Base-by-base conservation (phyloP, 2,113 vertebrate genomes). In the Pterocles orientalis region DNA sequence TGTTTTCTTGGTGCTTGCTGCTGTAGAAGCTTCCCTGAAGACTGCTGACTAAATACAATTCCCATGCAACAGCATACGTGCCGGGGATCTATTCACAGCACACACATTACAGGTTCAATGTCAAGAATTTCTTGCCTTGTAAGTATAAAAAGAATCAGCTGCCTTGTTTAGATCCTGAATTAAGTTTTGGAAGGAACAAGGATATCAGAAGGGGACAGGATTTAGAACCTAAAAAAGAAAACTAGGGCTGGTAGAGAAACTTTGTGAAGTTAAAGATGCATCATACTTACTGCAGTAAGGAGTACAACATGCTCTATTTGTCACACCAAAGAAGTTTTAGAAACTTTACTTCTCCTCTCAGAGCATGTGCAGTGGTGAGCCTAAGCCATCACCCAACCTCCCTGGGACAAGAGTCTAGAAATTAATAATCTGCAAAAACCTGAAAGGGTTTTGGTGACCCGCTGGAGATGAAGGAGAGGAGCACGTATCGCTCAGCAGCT, bases 31-130 rank as follows among this genome's bases (percentile, higher is more conserved):
- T 80, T 62, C 33, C 43, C 76, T 48, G 34, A 73, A 90, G 53
- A 61, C 14, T 93, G 92, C 90, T 96, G 88, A 93, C 86, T 90
- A 64, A 89, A 82, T 43, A 23, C 45, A 93, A 68, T 45, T 64
- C 76, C 65, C 58, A 61, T 21, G 45, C 29, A 50, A 71, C 51
- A 12, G 39, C 86, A 90, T 15, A 3, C 72, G 21, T 57, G 70
- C 78, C n/a, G 78, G 56, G 53, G 3, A 80, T 56, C 79, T 70
- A 66, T 24, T 65, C 88, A 70, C 62, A 72, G 65, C 62, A 61
- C 82, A 81, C 33, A 51, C 36, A 9, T 39, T 53, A 36, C 0
- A 60, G 61, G 33, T 45, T 72, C 95, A 94, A 33, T 54, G 69
- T 82, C 90, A 91, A 66, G 24, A 73, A 75, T 56, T 68, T 78